Conservation (phyloP, 2,888 invertebrate genomes). For the Salticus scenicus region DNA sequence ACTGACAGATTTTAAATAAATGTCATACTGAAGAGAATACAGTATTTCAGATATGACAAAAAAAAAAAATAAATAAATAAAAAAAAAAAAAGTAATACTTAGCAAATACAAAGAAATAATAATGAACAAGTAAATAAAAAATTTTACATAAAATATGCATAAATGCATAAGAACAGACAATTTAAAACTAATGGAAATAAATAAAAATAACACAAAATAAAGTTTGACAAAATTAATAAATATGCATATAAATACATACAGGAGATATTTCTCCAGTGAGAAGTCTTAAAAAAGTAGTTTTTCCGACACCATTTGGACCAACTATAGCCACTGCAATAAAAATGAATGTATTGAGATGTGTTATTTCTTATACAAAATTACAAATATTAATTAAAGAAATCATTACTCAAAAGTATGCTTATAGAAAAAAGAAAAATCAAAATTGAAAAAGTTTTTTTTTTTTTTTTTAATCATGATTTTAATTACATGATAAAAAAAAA, state of each 20-base stretch:
- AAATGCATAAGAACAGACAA: not conserved
- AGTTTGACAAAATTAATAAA: too few relatives aligned
- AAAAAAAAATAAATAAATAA: slow-evolving; percentile 18
- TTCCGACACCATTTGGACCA: slow-evolving; percentile 98
- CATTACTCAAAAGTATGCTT: not conserved
- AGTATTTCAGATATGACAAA: too few relatives aligned
- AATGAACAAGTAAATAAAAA: not conserved
- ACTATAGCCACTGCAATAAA: slow-evolving; percentile 78
- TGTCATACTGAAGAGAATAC: too few relatives aligned
- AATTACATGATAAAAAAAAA: too few relatives aligned
- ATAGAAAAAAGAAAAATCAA: not conserved
- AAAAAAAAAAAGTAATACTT: not conserved
- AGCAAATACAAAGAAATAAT: not conserved
- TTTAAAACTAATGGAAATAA: not conserved
- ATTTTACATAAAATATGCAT: too few relatives aligned
- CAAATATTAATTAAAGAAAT: not conserved
- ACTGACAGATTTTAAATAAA: too few relatives aligned
- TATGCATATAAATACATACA: slow-evolving; percentile 74
- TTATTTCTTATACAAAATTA: not conserved
- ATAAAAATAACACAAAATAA: too few relatives aligned
- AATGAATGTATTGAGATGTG: too few relatives aligned
- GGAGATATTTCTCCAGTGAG: slow-evolving; percentile 90
- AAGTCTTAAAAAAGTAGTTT: slow-evolving; percentile 97
- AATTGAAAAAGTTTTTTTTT: not conserved
- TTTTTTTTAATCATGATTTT: too few relatives aligned